Base-by-base conservation (phyloP, 1,140 invertebrate genomes). In the Idris sp. region DNA sequence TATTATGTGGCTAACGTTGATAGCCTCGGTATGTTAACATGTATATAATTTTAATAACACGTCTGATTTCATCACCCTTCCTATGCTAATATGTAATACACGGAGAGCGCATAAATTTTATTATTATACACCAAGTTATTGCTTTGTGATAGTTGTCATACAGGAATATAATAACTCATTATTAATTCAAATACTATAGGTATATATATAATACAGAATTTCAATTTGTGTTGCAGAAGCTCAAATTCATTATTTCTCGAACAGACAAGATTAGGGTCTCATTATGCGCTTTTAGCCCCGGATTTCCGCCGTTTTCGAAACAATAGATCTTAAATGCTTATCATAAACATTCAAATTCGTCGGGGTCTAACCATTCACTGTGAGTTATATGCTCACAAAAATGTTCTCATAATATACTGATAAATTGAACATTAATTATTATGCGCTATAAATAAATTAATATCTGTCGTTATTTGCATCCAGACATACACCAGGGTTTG, bases 241-340 rank as follows among this genome's bases (percentile, higher is more conserved):
- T 67, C 18, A 68, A 67, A 77, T 69, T 77, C 74, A 77, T 77
- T 77, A 77, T 77, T 77, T 73, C 68, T 56, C 54, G 38, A 48
- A 56, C 67, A 62, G 74, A 77, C 74, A 69, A 77, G 74, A 77
- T 77, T 77, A 77, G 74, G 74, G 49, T 73, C 68, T 65, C 64
- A 77, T 77, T 73, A 77, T 77, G 38, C 40, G 74, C 68, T 69
- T 77, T 77, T 73, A 73, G 74, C 74, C 49, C 74, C 74, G 74
- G 74, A 77, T 77, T 77, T 77, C 74, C 74, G 74, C 33, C 58
- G 68, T 64, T 77, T 69, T 38, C 43, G 68, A 73, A 77, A 77
- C 74, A 77, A 77, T 73, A 31, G 74, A 73, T 77, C 69, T 77
- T 77, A 73, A 73, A 56, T 67, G 74, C 64, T 77, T n/a, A n/a